Evolutionary conservation across 2,113 vertebrate species (phyloP), one percentile per base, ranked within the genome.

Genomic region (Alexandromys fortis): DNA sequence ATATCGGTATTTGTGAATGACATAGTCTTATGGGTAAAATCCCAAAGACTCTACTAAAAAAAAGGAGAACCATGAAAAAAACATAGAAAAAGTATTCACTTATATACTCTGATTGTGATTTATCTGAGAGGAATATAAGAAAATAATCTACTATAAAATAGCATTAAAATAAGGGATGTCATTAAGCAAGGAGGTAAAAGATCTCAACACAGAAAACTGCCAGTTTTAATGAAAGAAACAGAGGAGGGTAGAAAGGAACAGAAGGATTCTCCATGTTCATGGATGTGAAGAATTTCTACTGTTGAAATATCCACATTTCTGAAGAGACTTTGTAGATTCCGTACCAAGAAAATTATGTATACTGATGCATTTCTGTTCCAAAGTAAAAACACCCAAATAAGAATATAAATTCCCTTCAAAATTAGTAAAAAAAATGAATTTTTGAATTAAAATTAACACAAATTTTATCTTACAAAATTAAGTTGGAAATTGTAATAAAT

Each of bases 381-480:
- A 70, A 45, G 22, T 63, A 83, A 85, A 38, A 75, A 70, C 52
- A 47, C 11, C 63, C 42, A 73, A 94, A 2, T 47, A 77, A 90
- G n/a, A 70, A 77, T 47, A 22, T 75, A 61, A 81, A 70, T 77
- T 91, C 2, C 77, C 19, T 42, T n/a, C 4, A 9, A 77, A 83
- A 85, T 42, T 61, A 87, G 58, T 82, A 22, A 82, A 83, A 83
- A 42, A 90, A 86, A 58, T 73, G 12, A 79, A 61, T 11, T 79
- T 35, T 94, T 76, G 67, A 89, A 86, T 17, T 75, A 81, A 92
- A 77, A 73, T 3, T 55, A 22, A 70, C 4, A 24, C 28, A 82
- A 91, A 82, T 76, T 91, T 77, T 22, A 77, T 76, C 42, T 93
- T 26, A 52, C 65, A 87, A 95, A 58, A 42, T 75, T 72, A 17